These are phyloP conservation scores for Bembecia ichneumoniformis DNA, from an alignment of 2,888 invertebrate genomes.

Conservation along the genomic window DNA sequence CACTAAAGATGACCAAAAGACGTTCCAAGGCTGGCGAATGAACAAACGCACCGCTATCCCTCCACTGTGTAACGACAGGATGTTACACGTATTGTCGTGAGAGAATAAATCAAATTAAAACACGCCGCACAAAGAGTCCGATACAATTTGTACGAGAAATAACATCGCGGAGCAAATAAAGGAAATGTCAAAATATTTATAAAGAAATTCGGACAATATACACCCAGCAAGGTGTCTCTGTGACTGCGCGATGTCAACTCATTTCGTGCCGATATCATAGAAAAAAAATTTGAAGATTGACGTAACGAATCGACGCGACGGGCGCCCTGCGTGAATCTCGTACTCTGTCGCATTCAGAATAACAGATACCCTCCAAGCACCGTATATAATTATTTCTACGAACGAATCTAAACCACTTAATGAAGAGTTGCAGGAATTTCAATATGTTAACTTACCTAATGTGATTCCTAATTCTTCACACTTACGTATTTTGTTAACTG, in stretches of 20 bases:
- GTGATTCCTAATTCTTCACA: slow-evolving; percentile 34
- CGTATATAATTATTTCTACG: slow-evolving; percentile 67
- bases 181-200: slow-evolving; percentile 72
- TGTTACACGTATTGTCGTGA: slow-evolving; percentile 58
- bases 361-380: slow-evolving; percentile 51
- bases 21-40: slow-evolving; percentile 50
- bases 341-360: slow-evolving; percentile 37
- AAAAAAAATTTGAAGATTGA: slow-evolving; percentile 62
- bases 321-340: slow-evolving; percentile 54
- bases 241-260: slow-evolving; percentile 57
- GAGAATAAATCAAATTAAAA: slow-evolving; percentile 70
- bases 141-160: slow-evolving; percentile 62
- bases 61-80: slow-evolving; percentile 38
- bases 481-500: too few species aligned
- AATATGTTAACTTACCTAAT: slow-evolving; percentile 22
- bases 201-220: slow-evolving; percentile 64
- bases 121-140: slow-evolving; percentile 58
- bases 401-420: slow-evolving; percentile 45
- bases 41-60: slow-evolving; percentile 50
- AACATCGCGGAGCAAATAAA: slow-evolving; percentile 58
- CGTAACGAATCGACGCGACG: slow-evolving; percentile 62
- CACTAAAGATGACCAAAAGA: slow-evolving; percentile 55
- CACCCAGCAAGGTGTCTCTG: slow-evolving; percentile 56
- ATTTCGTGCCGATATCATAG: slow-evolving; percentile 63
- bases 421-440: slow-evolving; percentile 54